These are phyloP conservation scores for Tetraneura akinire DNA, from an alignment of 1,140 invertebrate species.

Conservation along the genomic window DNA sequence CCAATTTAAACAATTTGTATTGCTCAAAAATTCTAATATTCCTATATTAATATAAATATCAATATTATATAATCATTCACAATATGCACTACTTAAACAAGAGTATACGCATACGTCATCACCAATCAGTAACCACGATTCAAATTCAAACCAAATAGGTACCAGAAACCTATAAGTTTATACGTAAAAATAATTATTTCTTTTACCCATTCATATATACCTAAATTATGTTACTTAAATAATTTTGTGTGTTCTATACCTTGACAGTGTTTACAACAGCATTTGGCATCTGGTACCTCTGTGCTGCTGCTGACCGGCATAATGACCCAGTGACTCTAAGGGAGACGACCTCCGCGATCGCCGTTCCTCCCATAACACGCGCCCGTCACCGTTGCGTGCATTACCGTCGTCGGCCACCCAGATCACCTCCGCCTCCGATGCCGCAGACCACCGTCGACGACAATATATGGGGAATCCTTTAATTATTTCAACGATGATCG, in stretches of 20 bases:
- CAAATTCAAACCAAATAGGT: too few relatives aligned
- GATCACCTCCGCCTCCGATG: constrained; percentile 2
- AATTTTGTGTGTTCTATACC: constrained; percentile 6
- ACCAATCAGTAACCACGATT: too few relatives aligned
- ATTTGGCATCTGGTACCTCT: constrained; percentile 51
- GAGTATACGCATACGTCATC: too few relatives aligned
- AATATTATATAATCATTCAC: too few relatives aligned
- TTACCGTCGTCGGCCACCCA: constrained; percentile 14
- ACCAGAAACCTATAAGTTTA: too few relatives aligned
- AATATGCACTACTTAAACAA: too few relatives aligned
- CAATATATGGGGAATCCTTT: background rate
- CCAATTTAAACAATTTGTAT: too few relatives aligned
- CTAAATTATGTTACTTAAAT: too few relatives aligned
- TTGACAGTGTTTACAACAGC: constrained; percentile 51
- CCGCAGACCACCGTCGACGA: background rate
- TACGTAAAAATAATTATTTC: too few relatives aligned
- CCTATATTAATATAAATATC: too few relatives aligned
- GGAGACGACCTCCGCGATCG: constrained; percentile 48
- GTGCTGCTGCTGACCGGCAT: constrained; percentile 51
- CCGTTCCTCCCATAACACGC: constrained; percentile 49
- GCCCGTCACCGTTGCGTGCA: constrained; percentile 13
- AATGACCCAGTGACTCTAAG: constrained; percentile 49
- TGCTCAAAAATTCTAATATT: too few relatives aligned
- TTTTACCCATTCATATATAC: too few relatives aligned
- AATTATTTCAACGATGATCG: background rate